Percentiles rank a stretch among this genome's conserved stretches.
These are phyloP conservation scores for Drosophila antonietae DNA, from an alignment of 2,888 invertebrate species.

Conservation along the genomic window DNA sequence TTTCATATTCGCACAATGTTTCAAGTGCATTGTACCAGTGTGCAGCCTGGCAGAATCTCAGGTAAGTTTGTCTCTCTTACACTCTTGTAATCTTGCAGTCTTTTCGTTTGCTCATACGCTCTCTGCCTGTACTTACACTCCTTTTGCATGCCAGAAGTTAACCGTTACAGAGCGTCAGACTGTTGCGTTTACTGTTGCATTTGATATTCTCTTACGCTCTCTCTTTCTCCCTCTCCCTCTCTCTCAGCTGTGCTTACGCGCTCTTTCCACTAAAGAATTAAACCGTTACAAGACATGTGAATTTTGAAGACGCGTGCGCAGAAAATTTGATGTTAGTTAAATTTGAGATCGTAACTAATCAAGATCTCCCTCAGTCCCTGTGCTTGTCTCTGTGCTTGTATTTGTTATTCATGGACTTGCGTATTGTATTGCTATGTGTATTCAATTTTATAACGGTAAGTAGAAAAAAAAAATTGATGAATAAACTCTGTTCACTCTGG, in stretches of 20 bases:
- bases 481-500: not conserved
- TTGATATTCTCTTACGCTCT: not conserved
- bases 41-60: conserved; percentile 13
- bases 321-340: conserved; percentile 11
- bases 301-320: conserved; percentile 6
- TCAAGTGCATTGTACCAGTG: conserved; percentile 8
- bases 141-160: not conserved
- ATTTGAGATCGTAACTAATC: conserved; percentile 7
- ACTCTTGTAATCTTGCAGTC: not conserved
- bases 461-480: not conserved
- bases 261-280: not conserved
- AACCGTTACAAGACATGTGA: conserved; percentile 21
- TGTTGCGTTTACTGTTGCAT: not conserved
- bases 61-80: not conserved
- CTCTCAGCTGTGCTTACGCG: not conserved
- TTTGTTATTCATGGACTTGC: conserved; percentile 31
- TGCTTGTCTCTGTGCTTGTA: not conserved
- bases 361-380: conserved; percentile 8
- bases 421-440: conserved; percentile 31
- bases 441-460: conserved; percentile 27
- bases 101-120: not conserved
- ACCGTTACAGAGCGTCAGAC: conserved; percentile 14
- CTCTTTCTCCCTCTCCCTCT: not conserved
- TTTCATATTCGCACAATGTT: not conserved
- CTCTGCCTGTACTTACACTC: not conserved